Conservation (phyloP, 2,113 vertebrate species). For the Myodes glareolus region DNA sequence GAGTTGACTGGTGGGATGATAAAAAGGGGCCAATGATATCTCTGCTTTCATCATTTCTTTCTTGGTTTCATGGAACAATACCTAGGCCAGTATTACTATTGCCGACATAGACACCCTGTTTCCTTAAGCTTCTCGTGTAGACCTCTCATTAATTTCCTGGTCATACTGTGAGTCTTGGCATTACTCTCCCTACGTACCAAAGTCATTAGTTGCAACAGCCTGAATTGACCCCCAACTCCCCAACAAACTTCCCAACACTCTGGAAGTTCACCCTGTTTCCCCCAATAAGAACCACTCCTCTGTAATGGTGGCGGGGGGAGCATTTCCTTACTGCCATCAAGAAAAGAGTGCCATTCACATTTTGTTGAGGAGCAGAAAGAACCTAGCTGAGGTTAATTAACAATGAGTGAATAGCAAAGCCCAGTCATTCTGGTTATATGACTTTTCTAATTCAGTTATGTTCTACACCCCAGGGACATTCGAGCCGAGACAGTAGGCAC, state of each 20-base stretch:
- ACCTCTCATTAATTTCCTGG: neutral
- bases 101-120: neutral
- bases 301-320: neutral
- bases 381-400: slow-evolving; percentile 52
- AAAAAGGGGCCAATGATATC: neutral
- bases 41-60: neutral
- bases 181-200: neutral
- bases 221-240: neutral
- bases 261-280: neutral
- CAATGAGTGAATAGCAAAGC: slow-evolving; percentile 56
- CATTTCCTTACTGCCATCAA: neutral
- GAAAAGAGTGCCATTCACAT: slow-evolving; percentile 12
- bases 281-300: neutral
- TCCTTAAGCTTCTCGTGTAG: neutral
- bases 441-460: slow-evolving; percentile 42
- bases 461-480: slow-evolving; percentile 18
- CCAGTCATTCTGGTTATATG: slow-evolving; percentile 42
- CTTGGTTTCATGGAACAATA: neutral
- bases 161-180: neutral
- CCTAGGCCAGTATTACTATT: neutral
- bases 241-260: neutral
- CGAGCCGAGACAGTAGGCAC: slow-evolving; percentile 48
- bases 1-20: neutral
- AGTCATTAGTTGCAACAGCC: neutral
- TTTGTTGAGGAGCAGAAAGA: neutral